Conservation (phyloP, 1,140 invertebrate genomes). For the Whitmania pigra region DNA sequence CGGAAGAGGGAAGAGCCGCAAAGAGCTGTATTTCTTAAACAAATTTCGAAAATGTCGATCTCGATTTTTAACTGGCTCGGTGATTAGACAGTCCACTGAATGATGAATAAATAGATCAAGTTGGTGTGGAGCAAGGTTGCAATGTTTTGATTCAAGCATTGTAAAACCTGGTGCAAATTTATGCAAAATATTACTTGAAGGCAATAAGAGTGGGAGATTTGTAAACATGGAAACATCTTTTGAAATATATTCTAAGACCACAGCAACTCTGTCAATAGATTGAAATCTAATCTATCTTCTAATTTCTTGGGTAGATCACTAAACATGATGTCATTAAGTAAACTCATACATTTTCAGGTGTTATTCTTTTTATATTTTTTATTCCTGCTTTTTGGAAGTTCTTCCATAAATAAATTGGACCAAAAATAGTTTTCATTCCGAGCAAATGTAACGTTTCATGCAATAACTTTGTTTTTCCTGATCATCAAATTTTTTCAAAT, state of each 20-base stretch:
- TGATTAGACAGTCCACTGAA: background rate
- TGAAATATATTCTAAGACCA: background rate
- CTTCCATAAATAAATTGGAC: background rate
- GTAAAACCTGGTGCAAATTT: background rate
- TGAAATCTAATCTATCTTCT: background rate
- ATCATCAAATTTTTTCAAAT: background rate
- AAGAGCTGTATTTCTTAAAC: no score
- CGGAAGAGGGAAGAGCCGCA: no score
- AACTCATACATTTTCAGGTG: no score
- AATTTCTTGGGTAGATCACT: background rate
- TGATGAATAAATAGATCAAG: background rate
- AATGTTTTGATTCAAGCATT: background rate
- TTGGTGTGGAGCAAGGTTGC: background rate
- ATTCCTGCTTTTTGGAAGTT: background rate
- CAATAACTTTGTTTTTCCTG: background rate
- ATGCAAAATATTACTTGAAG: background rate
- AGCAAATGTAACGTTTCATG: background rate
- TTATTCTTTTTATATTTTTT: background rate
- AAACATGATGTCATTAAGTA: no score
- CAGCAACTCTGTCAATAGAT: background rate
- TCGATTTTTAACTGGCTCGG: no score
- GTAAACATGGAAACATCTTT: background rate
- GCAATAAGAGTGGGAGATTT: background rate
- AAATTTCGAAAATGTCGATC: no score
- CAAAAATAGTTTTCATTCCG: background rate